Base-by-base conservation (phyloP, 2,888 invertebrate genomes). In the Malacosoma neustria region DNA sequence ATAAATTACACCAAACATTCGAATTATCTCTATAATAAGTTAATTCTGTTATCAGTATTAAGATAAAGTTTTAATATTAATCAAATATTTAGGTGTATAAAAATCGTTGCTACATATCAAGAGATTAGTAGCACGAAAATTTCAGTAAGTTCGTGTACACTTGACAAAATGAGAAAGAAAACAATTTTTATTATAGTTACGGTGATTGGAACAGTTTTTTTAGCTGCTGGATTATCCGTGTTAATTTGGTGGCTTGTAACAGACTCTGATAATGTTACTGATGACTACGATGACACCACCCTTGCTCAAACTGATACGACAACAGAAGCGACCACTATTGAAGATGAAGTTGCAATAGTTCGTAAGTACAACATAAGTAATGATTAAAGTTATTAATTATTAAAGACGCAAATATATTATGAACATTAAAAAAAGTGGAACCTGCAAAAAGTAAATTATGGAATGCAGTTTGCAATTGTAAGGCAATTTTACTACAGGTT, bases 211-310 rank as follows among this genome's bases (percentile, higher is more conserved):
- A 52, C 37, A 0, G 30, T 51, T 4, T 40, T 52, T 2, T 40
- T 61, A 4, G 57, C 59, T 1, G 50, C 62, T 0, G 72, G 69
- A 1, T 32, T 66, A 1, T 57, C 51, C 5, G 62, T 59, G 1
- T 39, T 72, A 1, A 68, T 62, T 38, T 72, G 69, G 71, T 71
- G 67, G 68, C 37, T 69, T 32, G 53, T 71, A 3, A 46, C 54
- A 0, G 43, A 43, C 22, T 22, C 22, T 22, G 9, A 22, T 22
- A 9, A 22, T 22, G 22, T 22, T 22, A 22, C 22, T 4, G 38
- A 48, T 3, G 45, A 41, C 1, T 44, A 46, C 1, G 48, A 42
- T 14, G 48, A 39, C 13, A 44, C 22, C 2, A 5, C 9, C 2
- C 2, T 9, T 7, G 6, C 22, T 7, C 6, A 1, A 2, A 5